These are phyloP conservation scores for Oreortyx pictus DNA, from an alignment of 2,797 vertebrate species.

Conservation along the genomic window DNA sequence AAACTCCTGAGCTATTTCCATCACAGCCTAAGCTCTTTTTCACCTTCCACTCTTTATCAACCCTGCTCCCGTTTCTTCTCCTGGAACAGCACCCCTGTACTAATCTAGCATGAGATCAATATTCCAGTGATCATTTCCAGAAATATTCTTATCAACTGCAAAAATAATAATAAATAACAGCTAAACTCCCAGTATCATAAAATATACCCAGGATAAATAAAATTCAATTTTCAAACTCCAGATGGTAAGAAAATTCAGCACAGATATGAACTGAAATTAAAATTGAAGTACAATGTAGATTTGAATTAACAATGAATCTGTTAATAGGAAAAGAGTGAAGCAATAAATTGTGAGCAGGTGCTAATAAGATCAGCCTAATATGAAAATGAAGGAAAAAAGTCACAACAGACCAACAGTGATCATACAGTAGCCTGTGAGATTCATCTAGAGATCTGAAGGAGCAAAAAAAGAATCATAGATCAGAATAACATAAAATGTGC, in stretches of 20 bases:
- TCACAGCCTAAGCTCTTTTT: background rate
- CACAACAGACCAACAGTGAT: background rate
- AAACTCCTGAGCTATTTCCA: background rate
- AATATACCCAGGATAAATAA: background rate
- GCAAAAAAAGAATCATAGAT: background rate
- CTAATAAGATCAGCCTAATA: background rate
- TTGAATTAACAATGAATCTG: background rate
- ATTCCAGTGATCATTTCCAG: background rate
- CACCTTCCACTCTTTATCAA: background rate
- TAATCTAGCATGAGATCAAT: background rate
- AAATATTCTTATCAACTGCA: background rate
- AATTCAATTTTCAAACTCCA: background rate
- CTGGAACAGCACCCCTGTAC: background rate
- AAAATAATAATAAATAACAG: background rate
- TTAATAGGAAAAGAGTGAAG: background rate
- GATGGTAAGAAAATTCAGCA: background rate
- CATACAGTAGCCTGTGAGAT: background rate
- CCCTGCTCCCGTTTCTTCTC: background rate
- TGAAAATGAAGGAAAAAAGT: background rate
- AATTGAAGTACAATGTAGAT: background rate
- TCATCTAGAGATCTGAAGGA: background rate
- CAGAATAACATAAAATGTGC: background rate
- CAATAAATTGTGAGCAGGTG: background rate
- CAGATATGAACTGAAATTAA: background rate
- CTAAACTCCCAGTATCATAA: background rate